Conservation (phyloP, 2,113 vertebrate genomes). For the Phyllostomus discolor region DNA sequence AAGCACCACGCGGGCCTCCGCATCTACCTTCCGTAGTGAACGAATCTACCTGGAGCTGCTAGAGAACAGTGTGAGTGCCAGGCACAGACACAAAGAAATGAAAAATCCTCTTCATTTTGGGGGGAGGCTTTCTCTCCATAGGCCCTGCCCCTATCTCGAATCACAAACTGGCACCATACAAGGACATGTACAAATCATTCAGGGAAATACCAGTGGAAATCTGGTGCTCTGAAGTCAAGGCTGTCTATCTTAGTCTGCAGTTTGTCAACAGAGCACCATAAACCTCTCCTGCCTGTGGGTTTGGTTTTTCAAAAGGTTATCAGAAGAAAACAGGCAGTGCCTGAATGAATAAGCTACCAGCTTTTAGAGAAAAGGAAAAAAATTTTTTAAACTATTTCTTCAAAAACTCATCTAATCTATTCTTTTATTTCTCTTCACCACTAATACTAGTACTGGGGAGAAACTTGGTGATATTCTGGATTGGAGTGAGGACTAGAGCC, state of each 20-base stretch:
- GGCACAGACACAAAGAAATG: background rate
- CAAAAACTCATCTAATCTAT: background rate
- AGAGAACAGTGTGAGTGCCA: background rate
- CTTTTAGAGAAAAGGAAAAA: background rate
- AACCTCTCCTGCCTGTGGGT: background rate
- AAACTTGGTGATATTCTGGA: background rate
- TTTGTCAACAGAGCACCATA: background rate
- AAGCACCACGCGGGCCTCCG: background rate
- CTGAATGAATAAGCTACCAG: background rate
- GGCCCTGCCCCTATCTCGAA: background rate
- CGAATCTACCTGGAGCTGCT: background rate
- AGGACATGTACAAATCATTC: conserved; percentile 23
- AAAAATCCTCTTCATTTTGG: background rate
- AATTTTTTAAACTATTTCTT: background rate
- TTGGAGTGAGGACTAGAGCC: background rate
- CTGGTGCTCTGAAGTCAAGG: conserved; percentile 6
- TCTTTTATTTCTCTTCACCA: background rate
- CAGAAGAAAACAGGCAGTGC: conserved; percentile 10
- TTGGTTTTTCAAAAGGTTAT: conserved; percentile 31
- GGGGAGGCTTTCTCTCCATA: background rate
- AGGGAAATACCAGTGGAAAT: background rate
- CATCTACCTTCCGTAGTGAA: background rate
- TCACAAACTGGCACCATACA: background rate
- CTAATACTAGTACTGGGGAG: background rate
- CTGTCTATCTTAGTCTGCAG: background rate